Conservation (phyloP, 2,888 invertebrate genomes). For the Mystacides longicornis region DNA sequence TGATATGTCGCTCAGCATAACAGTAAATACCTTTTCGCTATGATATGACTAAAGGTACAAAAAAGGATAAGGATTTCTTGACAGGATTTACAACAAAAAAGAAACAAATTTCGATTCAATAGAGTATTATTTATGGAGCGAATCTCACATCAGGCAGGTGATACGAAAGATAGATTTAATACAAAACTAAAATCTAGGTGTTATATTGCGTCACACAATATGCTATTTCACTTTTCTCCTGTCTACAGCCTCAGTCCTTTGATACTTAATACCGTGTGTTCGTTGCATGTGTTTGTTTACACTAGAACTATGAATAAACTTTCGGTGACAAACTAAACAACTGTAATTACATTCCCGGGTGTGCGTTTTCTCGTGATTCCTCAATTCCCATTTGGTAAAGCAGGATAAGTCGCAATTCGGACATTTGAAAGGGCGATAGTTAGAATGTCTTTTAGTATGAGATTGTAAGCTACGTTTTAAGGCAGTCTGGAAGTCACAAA, state of each 20-base stretch:
- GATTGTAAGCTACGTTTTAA: constrained; percentile 32
- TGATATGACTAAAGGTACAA: too few relatives aligned
- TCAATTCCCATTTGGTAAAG: constrained; percentile 38
- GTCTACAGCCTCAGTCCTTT: constrained; percentile 37
- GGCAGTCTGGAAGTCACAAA: constrained; percentile 39
- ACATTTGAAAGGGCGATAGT: constrained; percentile 40
- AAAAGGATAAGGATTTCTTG: too few relatives aligned
- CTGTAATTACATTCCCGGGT: constrained; percentile 41
- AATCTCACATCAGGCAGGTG: too few relatives aligned
- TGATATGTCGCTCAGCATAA: too few relatives aligned
- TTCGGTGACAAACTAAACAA: constrained; percentile 39
- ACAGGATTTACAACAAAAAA: too few relatives aligned
- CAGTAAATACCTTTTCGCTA: too few relatives aligned
- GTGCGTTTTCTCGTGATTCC: constrained; percentile 39
- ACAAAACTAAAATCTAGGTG: too few relatives aligned
- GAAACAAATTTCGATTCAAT: too few relatives aligned
- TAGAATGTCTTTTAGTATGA: constrained; percentile 42
- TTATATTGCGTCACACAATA: too few relatives aligned
- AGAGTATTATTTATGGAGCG: too few relatives aligned
- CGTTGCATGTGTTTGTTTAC: constrained; percentile 44
- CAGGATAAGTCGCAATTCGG: constrained; percentile 36
- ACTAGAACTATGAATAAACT: constrained; percentile 41
- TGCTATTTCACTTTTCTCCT: constrained; percentile 14
- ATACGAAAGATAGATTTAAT: too few relatives aligned
- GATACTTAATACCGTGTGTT: constrained; percentile 39